Conservation (phyloP, 1,140 invertebrate species). For the Yoshiicerus persimilis region DNA sequence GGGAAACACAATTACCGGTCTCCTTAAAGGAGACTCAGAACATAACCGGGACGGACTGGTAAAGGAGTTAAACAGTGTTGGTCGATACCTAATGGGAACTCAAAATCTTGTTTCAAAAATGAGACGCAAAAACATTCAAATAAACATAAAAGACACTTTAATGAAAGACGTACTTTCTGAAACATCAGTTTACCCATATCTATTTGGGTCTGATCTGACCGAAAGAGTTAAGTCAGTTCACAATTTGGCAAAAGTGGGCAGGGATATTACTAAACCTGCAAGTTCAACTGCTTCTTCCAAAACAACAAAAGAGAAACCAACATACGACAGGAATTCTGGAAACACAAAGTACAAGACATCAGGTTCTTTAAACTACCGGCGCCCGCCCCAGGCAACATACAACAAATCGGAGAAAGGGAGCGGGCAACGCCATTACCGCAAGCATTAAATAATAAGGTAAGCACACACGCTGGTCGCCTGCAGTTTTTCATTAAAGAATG, state of each 20-base stretch:
- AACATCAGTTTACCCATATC: background rate
- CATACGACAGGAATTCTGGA: too few species aligned
- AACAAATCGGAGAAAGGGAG: background rate
- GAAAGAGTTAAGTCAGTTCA: background rate
- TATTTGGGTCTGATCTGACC: background rate
- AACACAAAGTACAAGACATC: background rate
- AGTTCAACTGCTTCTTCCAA: background rate
- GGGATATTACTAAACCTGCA: background rate
- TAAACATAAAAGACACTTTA: background rate
- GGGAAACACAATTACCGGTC: background rate
- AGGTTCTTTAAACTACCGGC: background rate
- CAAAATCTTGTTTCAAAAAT: background rate
- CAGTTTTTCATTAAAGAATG: background rate
- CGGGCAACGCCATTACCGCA: background rate
- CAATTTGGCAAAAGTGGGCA: background rate
- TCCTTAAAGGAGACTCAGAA: background rate
- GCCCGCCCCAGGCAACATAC: background rate
- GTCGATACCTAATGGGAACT: background rate
- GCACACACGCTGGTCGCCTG: background rate
- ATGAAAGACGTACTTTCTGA: background rate
- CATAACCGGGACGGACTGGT: background rate
- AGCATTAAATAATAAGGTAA: background rate
- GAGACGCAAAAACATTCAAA: background rate
- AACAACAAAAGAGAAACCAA: background rate
- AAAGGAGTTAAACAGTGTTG: background rate